phyloP scores from a whole-genome alignment of 2,113 vertebrate species.

The Pantherophis guttatus region DNA sequence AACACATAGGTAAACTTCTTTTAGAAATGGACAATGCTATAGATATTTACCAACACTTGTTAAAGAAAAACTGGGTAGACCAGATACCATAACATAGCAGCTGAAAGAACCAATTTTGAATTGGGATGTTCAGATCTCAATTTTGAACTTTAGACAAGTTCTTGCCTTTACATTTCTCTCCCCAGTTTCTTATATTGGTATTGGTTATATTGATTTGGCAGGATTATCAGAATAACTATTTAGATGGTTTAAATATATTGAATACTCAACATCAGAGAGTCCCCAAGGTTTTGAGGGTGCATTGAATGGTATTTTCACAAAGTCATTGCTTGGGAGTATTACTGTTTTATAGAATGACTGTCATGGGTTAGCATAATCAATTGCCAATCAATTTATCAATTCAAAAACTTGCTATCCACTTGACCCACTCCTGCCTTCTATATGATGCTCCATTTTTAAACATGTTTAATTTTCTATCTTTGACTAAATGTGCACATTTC shows the following conservation, averaged over 20 bases:
- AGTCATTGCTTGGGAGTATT: background rate
- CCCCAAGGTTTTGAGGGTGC: background rate
- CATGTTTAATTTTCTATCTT: background rate
- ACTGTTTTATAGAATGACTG: background rate
- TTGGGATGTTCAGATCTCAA: background rate
- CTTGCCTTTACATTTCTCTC: background rate
- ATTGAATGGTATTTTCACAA: background rate
- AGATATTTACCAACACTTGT: background rate
- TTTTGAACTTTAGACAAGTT: background rate
- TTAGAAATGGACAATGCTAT: background rate
- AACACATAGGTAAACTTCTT: background rate
- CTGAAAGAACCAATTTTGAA: background rate
- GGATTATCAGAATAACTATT: background rate
- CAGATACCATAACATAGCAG: background rate
- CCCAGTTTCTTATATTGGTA: background rate
- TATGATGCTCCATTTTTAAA: background rate
- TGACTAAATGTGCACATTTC: background rate
- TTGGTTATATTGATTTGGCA: background rate
- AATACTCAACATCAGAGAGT: background rate
- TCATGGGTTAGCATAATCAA: background rate
- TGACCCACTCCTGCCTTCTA: background rate
- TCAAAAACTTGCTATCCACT: background rate
- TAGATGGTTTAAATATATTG: background rate
- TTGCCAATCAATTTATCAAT: background rate
- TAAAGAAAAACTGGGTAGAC: conserved; percentile 29